Percentiles rank a stretch among this genome's conserved stretches.
Evolutionary conservation across 2,113 vertebrate species (phyloP).

Genomic region (Machaerirhynchus nigripectus): DNA sequence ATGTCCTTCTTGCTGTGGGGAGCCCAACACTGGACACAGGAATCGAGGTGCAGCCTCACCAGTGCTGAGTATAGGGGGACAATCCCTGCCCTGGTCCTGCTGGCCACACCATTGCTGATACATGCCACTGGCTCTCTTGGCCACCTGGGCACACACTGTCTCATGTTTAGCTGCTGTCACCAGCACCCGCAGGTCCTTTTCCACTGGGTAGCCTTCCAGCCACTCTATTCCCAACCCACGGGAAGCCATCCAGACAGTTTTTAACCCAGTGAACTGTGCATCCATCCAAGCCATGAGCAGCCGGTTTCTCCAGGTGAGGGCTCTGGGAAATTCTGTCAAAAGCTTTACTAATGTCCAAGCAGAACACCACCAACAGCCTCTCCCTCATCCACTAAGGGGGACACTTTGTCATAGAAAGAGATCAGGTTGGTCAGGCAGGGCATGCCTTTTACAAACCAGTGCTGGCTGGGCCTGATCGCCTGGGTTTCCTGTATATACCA

Average conservation of each 20-base stretch:
- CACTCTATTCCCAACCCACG: neutral
- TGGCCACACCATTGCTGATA: neutral
- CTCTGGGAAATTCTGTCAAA: neutral
- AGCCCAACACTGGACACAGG: neutral
- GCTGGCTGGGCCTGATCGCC: neutral
- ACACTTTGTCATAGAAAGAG: neutral
- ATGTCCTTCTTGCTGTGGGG: neutral
- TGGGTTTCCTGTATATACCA: neutral
- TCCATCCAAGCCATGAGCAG: neutral
- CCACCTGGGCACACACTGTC: neutral
- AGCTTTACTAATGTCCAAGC: too few relatives aligned
- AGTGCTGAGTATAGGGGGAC: neutral
- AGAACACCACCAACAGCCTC: neutral
- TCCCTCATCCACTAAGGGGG: too few relatives aligned
- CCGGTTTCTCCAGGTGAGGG: neutral
- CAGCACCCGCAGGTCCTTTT: neutral
- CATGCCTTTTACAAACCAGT: neutral
- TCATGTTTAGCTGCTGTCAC: neutral
- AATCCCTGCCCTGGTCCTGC: neutral
- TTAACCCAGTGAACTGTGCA: neutral
- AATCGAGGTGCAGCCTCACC: accelerated
- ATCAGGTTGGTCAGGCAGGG: too few relatives aligned
- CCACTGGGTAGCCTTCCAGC: neutral
- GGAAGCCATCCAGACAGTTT: neutral
- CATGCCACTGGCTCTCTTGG: neutral